These are phyloP conservation scores for Ruditapes philippinarum DNA, from an alignment of 1,140 invertebrate genomes.

Conservation along the genomic window DNA sequence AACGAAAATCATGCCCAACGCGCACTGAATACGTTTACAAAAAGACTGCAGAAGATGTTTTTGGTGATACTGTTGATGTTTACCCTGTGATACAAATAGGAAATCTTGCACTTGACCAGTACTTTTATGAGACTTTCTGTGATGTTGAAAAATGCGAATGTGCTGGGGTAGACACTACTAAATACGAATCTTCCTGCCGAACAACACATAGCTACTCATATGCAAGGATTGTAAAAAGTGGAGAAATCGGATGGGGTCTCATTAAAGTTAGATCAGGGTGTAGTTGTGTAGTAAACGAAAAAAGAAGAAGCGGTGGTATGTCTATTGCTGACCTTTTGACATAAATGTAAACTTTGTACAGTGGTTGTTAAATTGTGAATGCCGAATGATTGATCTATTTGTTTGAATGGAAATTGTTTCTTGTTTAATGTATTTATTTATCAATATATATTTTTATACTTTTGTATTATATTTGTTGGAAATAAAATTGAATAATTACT, in stretches of 20 bases:
- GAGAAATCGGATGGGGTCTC: slow-evolving; percentile 39
- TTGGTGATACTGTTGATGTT: slow-evolving; percentile 38
- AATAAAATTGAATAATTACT: too few relatives aligned
- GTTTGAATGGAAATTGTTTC: too few relatives aligned
- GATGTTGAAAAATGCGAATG: slow-evolving; percentile 25
- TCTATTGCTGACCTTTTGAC: not conserved
- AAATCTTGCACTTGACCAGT: slow-evolving; percentile 19
- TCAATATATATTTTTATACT: too few relatives aligned
- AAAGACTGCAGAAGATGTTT: slow-evolving; percentile 40
- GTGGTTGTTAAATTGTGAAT: too few relatives aligned
- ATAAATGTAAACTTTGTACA: too few relatives aligned
- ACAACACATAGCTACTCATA: slow-evolving; percentile 42
- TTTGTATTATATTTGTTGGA: too few relatives aligned
- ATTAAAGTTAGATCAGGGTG: slow-evolving; percentile 55
- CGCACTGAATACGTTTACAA: not conserved
- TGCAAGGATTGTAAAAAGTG: slow-evolving; percentile 44
- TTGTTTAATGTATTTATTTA: too few relatives aligned
- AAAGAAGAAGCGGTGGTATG: not conserved
- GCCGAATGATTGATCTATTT: too few relatives aligned
- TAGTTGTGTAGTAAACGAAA: slow-evolving; percentile 14
- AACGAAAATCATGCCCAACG: slow-evolving; percentile 32
- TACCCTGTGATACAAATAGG: slow-evolving; percentile 33
- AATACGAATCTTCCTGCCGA: slow-evolving; percentile 44
- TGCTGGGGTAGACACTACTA: slow-evolving; percentile 11
- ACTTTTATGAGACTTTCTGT: slow-evolving; percentile 58